A percentile compares a stretch with the other conserved stretches of the same genome.
phyloP scores from a whole-genome alignment of 2,888 invertebrate species.

The Drosophila meridionalis region DNA sequence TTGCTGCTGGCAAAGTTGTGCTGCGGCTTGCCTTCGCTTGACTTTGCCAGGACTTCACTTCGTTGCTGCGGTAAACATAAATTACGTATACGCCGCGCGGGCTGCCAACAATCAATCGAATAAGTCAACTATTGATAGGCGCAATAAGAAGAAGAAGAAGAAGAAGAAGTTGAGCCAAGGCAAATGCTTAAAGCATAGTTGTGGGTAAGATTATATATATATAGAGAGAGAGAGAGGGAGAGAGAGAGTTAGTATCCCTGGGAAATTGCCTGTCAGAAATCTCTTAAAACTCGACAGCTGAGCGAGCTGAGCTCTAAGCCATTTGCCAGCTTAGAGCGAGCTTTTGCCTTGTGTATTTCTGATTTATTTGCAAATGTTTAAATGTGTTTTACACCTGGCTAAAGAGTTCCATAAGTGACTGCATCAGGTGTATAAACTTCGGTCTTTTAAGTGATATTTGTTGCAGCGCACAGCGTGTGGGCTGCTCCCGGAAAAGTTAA shows the following conservation, averaged over 20 bases:
- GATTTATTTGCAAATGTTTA: conserved; percentile 11
- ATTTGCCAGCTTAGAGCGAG: conserved; percentile 14
- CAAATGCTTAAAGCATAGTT: not conserved
- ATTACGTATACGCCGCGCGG: conserved; percentile 40
- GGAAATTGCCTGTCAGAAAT: not conserved
- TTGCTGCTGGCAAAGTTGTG: conserved; percentile 29
- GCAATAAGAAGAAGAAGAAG: not conserved
- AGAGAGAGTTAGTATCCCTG: not conserved
- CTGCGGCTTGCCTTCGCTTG: conserved; percentile 16
- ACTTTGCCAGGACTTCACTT: conserved; percentile 5
- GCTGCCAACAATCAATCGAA: conserved; percentile 36
- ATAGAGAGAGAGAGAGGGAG: too few relatives aligned
- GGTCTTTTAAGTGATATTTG: conserved; percentile 19
- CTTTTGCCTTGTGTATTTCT: not conserved
- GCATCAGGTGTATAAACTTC: conserved; percentile 35
- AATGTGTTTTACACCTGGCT: not conserved
- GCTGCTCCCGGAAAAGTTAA: conserved; percentile 30
- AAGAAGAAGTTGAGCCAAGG: not conserved
- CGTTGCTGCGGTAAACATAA: conserved; percentile 37
- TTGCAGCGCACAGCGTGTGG: conserved; percentile 30
- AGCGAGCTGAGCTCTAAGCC: not conserved
- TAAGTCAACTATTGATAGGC: not conserved
- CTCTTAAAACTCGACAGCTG: not conserved
- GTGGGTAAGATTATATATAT: not conserved
- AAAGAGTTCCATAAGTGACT: conserved; percentile 19